A percentile compares a stretch with the other conserved stretches of the same genome.
phyloP scores from a whole-genome alignment of 2,113 vertebrate genomes.

The Lamprologus lemairii region DNA sequence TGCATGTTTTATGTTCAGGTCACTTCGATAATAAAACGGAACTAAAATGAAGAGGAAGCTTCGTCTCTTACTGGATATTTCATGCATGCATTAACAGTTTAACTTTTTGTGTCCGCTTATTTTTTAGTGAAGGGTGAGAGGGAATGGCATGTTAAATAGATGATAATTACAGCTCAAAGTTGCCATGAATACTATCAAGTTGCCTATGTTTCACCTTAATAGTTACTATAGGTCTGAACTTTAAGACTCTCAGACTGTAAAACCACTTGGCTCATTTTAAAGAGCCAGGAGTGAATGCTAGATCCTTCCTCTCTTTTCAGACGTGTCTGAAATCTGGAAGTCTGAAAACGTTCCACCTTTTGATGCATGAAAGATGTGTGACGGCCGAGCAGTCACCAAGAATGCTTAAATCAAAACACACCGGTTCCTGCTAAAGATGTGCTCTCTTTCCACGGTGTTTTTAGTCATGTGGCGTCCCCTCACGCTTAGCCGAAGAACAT shows the following conservation, averaged over 20 bases:
- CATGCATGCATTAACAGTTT: background rate
- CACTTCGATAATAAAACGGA: background rate
- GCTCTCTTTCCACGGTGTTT: background rate
- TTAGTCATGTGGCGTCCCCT: background rate
- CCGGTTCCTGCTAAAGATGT: background rate
- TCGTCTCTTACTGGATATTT: background rate
- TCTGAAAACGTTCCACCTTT: background rate
- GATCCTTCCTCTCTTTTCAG: background rate
- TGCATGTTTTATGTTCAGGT: background rate
- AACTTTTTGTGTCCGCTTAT: background rate
- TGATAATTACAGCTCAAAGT: background rate
- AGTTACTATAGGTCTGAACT: background rate
- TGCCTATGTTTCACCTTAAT: background rate
- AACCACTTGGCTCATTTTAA: background rate
- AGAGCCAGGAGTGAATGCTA: background rate
- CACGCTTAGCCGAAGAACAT: background rate
- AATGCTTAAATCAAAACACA: background rate
- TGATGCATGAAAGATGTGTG: background rate
- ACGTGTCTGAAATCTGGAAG: background rate
- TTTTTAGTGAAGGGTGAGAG: background rate
- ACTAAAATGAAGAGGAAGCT: background rate
- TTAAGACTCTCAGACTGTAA: background rate
- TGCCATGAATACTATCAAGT: background rate
- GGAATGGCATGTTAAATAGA: background rate
- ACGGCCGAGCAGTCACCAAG: background rate